phyloP scores from a whole-genome alignment of 2,113 vertebrate species.

The Lonchura striata region DNA sequence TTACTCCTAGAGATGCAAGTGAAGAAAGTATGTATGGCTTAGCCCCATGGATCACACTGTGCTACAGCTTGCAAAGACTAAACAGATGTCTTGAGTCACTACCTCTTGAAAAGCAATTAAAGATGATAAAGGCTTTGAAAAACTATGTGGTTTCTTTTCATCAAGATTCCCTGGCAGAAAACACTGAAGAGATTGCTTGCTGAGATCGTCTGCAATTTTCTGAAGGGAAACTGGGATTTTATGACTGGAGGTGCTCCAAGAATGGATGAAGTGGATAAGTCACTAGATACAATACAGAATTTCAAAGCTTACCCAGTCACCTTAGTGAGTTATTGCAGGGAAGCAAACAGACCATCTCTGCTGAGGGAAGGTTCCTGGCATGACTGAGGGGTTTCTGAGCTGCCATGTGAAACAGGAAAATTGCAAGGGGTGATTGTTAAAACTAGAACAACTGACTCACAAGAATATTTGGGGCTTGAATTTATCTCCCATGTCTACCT shows the following conservation, averaged over 20 bases:
- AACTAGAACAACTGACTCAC: neutral
- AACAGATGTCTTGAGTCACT: slow-evolving; percentile 4
- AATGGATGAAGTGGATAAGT: neutral
- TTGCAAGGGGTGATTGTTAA: neutral
- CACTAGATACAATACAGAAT: neutral
- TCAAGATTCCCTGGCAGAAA: slow-evolving; percentile 1
- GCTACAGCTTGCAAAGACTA: neutral
- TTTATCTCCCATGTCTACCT: neutral
- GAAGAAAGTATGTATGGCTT: neutral
- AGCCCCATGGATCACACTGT: neutral
- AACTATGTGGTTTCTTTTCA: neutral
- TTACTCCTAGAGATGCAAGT: neutral
- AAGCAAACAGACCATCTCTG: neutral
- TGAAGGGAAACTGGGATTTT: neutral
- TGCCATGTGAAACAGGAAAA: neutral
- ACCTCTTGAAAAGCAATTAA: slow-evolving; percentile 21
- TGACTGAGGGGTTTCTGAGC: neutral
- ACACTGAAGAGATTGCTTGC: neutral
- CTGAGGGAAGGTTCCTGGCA: neutral
- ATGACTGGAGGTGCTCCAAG: neutral
- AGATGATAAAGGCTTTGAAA: neutral
- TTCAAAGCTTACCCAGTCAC: neutral
- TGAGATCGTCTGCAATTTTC: neutral
- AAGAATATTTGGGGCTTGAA: neutral
- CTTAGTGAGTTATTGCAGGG: neutral